Percentiles rank a stretch among this genome's conserved stretches.
Conservation (phyloP, 2,797 vertebrate genomes). For the Sternarchorhynchus goeldii region DNA sequence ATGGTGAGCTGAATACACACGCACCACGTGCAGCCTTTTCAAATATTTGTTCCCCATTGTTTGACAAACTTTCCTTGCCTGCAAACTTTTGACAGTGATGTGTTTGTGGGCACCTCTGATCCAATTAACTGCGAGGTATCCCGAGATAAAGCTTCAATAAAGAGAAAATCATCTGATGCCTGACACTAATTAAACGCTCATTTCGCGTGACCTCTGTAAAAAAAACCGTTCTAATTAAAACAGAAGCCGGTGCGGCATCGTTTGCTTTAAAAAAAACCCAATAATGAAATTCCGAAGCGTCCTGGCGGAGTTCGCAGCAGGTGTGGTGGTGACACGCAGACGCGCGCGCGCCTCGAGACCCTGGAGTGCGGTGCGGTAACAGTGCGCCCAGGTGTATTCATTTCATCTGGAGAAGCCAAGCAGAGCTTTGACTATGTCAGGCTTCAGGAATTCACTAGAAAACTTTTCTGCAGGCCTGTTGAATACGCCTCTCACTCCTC, state of each 20-base stretch:
- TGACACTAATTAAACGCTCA: slow-evolving; percentile 72
- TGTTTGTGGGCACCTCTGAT: slow-evolving; percentile 52
- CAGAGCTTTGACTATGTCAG: not conserved
- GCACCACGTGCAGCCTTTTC: slow-evolving; percentile 52
- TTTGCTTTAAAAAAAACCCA: slow-evolving; percentile 64
- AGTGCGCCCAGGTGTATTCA: slow-evolving; percentile 30
- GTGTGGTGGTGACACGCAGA: slow-evolving; percentile 59
- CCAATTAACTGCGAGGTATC: slow-evolving; percentile 53
- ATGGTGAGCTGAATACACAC: slow-evolving; percentile 21
- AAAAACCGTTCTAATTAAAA: slow-evolving; percentile 71
- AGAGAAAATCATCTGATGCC: slow-evolving; percentile 58
- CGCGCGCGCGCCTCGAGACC: slow-evolving; percentile 41
- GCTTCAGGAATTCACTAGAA: not conserved
- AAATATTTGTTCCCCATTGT: slow-evolving; percentile 59
- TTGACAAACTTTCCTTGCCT: slow-evolving; percentile 46
- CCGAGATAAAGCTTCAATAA: slow-evolving; percentile 55
- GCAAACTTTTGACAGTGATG: slow-evolving; percentile 57
- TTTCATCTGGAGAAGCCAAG: slow-evolving; percentile 16
- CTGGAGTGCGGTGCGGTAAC: slow-evolving; percentile 24
- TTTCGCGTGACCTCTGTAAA: slow-evolving; percentile 68
- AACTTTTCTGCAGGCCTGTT: not conserved
- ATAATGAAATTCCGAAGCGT: slow-evolving; percentile 68
- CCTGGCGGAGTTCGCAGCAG: slow-evolving; percentile 63
- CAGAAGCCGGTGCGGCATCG: slow-evolving; percentile 60
- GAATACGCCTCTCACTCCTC: no score